Evolutionary conservation across 2,888 invertebrate genomes (phyloP).

Genomic region (Rhingia campestris): DNA sequence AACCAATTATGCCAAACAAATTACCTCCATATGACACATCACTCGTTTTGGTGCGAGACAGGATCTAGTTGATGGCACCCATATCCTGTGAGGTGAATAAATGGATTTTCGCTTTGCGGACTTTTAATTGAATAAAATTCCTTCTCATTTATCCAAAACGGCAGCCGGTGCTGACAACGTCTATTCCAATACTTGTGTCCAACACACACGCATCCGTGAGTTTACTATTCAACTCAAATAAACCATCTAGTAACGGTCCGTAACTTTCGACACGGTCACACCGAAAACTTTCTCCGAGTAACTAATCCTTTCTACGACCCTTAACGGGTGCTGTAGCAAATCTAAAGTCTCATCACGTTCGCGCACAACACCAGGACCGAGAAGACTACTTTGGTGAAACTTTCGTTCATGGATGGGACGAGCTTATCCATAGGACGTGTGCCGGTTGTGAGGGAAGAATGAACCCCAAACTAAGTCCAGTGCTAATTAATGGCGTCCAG

Average conservation of each 20-base stretch:
- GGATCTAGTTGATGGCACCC: background rate
- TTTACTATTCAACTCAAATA: slow-evolving; percentile 13
- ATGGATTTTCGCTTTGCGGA: slow-evolving; percentile 20
- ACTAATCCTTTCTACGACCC: slow-evolving; percentile 54
- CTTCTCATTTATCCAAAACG: slow-evolving; percentile 13
- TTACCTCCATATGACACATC: slow-evolving; percentile 24
- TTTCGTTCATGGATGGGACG: slow-evolving; percentile 40
- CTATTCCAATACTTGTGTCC: slow-evolving; percentile 17
- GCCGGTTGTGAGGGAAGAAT: slow-evolving; percentile 13
- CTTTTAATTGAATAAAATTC: slow-evolving; percentile 66
- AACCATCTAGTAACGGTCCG: slow-evolving; percentile 35
- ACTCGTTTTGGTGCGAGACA: background rate
- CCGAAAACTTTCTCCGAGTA: slow-evolving; percentile 41
- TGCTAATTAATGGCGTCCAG: slow-evolving; percentile 64
- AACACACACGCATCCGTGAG: background rate
- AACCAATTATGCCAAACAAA: slow-evolving; percentile 29
- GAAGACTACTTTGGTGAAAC: slow-evolving; percentile 35
- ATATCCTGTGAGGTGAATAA: slow-evolving; percentile 23
- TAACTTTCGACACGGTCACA: slow-evolving; percentile 49
- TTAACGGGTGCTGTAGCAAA: slow-evolving; percentile 17
- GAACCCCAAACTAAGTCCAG: slow-evolving; percentile 27
- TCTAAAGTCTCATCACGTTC: slow-evolving; percentile 64
- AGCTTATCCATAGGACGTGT: slow-evolving; percentile 31
- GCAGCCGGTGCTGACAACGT: slow-evolving; percentile 6
- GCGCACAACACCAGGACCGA: slow-evolving; percentile 18